Conservation (phyloP, 2,797 vertebrate species). For the Fratercula arctica region DNA sequence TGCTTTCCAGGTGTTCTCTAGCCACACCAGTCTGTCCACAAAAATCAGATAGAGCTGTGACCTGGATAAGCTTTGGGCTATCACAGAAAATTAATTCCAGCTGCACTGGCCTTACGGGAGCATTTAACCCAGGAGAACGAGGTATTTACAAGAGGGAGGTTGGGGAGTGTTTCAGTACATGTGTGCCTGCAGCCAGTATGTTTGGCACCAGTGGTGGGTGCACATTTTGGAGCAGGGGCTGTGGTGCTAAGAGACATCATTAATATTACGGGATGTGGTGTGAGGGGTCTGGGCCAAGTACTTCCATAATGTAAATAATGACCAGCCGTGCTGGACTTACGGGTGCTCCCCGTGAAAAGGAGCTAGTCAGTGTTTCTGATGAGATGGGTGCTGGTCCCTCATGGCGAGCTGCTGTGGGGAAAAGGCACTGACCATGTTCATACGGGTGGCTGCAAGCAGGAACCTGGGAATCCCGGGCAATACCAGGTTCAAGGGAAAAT, state of each 20-base stretch:
- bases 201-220: not conserved
- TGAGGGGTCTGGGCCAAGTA: not conserved
- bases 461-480: not conserved
- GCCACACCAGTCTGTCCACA: not conserved
- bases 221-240: not conserved
- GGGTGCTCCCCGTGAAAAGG: not conserved
- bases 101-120: not conserved
- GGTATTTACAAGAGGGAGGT: not conserved
- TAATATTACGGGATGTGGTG: accelerated
- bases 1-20: not conserved
- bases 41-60: not conserved
- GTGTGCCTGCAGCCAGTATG: not conserved
- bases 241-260: not conserved
- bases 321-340: accelerated
- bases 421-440: accelerated
- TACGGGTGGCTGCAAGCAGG: not conserved
- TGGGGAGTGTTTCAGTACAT: not conserved
- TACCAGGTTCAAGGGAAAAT: not conserved
- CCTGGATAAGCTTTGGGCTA: not conserved
- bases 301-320: not conserved
- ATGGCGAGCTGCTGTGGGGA: accelerated
- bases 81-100: not conserved
- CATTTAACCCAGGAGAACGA: not conserved
- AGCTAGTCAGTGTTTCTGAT: not conserved
- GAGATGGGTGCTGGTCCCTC: not conserved